Percentiles rank a stretch among this genome's conserved stretches.
Evolutionary conservation across 2,113 vertebrate species (phyloP).

Genomic region (Pterocles burchelli): DNA sequence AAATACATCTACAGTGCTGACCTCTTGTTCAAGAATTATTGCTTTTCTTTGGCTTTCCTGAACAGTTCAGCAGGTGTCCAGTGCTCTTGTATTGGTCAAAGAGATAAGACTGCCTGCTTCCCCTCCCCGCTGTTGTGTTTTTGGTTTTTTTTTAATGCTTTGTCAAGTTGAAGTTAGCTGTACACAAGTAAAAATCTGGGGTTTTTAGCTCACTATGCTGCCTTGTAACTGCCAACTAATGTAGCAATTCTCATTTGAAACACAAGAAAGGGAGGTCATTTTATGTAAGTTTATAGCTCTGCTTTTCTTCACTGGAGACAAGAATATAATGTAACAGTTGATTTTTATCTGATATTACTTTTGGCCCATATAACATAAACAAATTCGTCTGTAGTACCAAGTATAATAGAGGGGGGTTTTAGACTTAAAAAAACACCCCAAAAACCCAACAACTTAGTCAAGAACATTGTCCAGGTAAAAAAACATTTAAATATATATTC

Average conservation of each 20-base stretch:
- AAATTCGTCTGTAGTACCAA: background rate
- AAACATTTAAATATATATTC: background rate
- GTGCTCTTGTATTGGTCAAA: background rate
- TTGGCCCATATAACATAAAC: background rate
- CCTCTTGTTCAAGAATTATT: background rate
- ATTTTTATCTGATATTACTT: background rate
- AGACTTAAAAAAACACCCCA: background rate
- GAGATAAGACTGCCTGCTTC: background rate
- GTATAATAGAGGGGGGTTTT: fast-evolving
- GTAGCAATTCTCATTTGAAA: background rate
- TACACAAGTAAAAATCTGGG: background rate
- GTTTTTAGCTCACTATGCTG: background rate
- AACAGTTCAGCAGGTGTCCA: background rate
- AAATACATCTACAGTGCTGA: background rate
- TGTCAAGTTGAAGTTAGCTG: background rate
- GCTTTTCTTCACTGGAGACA: background rate
- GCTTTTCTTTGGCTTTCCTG: background rate
- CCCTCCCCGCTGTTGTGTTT: background rate
- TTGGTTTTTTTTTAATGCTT: background rate
- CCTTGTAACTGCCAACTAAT: background rate
- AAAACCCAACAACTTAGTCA: background rate
- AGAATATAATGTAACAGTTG: background rate
- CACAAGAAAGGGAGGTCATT: background rate
- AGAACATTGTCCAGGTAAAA: background rate
- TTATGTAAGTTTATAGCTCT: background rate